Percentiles rank a stretch among this genome's conserved stretches.
These are phyloP conservation scores for Sylvia atricapilla DNA, from an alignment of 2,113 vertebrate genomes.

Conservation along the genomic window DNA sequence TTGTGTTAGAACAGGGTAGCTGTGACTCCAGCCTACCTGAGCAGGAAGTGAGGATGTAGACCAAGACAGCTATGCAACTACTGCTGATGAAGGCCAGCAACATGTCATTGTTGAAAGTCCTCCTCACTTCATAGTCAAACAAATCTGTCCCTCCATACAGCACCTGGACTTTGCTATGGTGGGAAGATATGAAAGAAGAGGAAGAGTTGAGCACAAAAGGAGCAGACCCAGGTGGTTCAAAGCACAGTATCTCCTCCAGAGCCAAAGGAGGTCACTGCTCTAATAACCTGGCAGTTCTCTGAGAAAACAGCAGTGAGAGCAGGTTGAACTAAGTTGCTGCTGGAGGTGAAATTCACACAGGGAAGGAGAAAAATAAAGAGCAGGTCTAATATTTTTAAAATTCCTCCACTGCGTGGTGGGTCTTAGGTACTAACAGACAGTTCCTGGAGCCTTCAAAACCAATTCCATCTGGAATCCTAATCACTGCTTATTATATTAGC, in stretches of 20 bases:
- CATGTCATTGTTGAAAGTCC: slow-evolving; percentile 96
- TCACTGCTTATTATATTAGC: slow-evolving; percentile 39
- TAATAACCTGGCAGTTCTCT: not conserved
- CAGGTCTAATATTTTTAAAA: not conserved
- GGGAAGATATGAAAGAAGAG: not conserved
- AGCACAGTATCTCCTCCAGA: not conserved
- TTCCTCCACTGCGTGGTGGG: not conserved
- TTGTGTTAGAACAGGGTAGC: not conserved
- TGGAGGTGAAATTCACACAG: not conserved
- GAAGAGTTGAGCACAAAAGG: not conserved
- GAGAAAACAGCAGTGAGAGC: not conserved
- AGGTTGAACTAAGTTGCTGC: not conserved
- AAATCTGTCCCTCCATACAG: slow-evolving; percentile 94
- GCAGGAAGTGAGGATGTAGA: slow-evolving; percentile 94
- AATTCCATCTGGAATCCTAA: slow-evolving; percentile 48
- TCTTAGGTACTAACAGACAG: not conserved
- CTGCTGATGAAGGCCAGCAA: slow-evolving; percentile 93
- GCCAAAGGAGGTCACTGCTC: not conserved
- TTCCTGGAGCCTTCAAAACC: not conserved
- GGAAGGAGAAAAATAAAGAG: not conserved
- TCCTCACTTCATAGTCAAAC: slow-evolving; percentile 95
- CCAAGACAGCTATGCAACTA: slow-evolving; percentile 88
- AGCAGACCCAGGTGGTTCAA: not conserved
- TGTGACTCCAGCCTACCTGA: slow-evolving; percentile 76
- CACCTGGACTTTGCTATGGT: slow-evolving; percentile 90